Evolutionary conservation across 2,113 vertebrate genomes (phyloP).

Genomic region (Coregonus clupeaformis): DNA sequence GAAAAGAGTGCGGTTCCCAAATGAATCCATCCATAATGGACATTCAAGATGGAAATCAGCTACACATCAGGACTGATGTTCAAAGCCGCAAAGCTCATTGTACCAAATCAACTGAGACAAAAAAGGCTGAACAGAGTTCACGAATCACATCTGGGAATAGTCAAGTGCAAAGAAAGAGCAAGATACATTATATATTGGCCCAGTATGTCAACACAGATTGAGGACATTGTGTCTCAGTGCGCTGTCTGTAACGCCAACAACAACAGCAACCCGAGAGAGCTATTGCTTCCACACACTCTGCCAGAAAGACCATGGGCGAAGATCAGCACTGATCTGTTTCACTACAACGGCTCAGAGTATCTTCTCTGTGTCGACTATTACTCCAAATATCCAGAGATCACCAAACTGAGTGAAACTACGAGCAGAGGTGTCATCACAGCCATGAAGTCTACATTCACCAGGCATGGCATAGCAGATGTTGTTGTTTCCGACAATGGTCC

Average conservation of each 20-base stretch:
- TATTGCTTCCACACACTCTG: slow-evolving; percentile 1
- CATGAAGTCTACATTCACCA: slow-evolving; percentile 18
- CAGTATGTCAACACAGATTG: slow-evolving; percentile 14
- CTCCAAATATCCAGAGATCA: slow-evolving; percentile 21
- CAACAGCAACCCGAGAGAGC: slow-evolving; percentile 19
- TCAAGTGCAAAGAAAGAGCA: slow-evolving; percentile 26
- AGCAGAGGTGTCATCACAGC: slow-evolving; percentile 4
- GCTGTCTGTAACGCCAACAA: slow-evolving; percentile 10
- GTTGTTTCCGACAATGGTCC: slow-evolving; percentile 14
- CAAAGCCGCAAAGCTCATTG: slow-evolving; percentile 13
- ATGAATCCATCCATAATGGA: too few species aligned
- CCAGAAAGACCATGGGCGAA: neutral
- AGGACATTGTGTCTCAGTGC: slow-evolving; percentile 13
- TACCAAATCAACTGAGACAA: slow-evolving; percentile 14
- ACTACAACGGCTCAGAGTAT: too few species aligned
- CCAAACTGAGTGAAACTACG: slow-evolving; percentile 1
- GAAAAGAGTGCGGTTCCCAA: too few species aligned
- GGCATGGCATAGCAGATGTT: slow-evolving; percentile 7
- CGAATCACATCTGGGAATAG: slow-evolving; percentile 16
- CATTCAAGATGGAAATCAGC: too few species aligned
- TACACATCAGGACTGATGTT: slow-evolving; percentile 7
- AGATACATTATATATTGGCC: slow-evolving; percentile 28
- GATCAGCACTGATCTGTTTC: too few species aligned
- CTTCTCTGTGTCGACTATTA: slow-evolving; percentile 13
- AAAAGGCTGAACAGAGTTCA: slow-evolving; percentile 5